A percentile compares a stretch with the other conserved stretches of the same genome.
These are phyloP conservation scores for Melanotaenia duboulayi DNA, from an alignment of 2,113 vertebrate genomes.

Conservation along the genomic window DNA sequence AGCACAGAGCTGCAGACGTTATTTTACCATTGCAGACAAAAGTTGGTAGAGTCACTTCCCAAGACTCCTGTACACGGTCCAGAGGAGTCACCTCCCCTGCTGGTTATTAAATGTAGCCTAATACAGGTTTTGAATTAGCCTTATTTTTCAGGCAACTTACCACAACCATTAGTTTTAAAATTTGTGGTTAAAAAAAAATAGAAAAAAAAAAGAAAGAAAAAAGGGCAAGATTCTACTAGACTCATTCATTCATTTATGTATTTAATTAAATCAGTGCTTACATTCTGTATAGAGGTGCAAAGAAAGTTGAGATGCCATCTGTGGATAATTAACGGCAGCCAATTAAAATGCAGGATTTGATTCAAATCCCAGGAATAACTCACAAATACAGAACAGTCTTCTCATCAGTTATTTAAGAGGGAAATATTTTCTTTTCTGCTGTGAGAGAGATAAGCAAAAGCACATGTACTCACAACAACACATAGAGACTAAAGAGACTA, in stretches of 20 bases:
- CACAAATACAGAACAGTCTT: constrained; percentile 23
- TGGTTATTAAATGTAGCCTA: too few relatives aligned
- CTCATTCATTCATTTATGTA: neutral
- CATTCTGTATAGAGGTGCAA: neutral
- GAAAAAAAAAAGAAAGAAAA: too few relatives aligned
- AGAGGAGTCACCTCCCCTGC: too few relatives aligned
- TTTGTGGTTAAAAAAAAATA: neutral
- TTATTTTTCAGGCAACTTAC: too few relatives aligned
- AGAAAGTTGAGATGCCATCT: neutral
- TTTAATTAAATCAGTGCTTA: neutral
- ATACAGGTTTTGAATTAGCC: too few relatives aligned
- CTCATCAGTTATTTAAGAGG: constrained; percentile 37
- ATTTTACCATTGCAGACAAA: too few relatives aligned
- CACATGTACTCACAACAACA: constrained; percentile 18
- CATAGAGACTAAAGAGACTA: constrained; percentile 18
- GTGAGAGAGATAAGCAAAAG: constrained; percentile 32
- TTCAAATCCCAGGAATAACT: constrained; percentile 32
- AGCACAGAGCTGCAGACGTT: too few relatives aligned
- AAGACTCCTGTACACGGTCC: too few relatives aligned
- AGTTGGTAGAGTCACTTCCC: too few relatives aligned
- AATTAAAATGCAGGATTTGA: constrained; percentile 5
- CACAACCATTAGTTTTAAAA: too few relatives aligned
- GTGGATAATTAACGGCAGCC: neutral
- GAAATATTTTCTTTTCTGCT: constrained; percentile 18
- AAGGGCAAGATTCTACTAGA: neutral